Evolutionary conservation across 2,113 vertebrate species (phyloP).

Genomic region (Gymnobelideus leadbeateri): DNA sequence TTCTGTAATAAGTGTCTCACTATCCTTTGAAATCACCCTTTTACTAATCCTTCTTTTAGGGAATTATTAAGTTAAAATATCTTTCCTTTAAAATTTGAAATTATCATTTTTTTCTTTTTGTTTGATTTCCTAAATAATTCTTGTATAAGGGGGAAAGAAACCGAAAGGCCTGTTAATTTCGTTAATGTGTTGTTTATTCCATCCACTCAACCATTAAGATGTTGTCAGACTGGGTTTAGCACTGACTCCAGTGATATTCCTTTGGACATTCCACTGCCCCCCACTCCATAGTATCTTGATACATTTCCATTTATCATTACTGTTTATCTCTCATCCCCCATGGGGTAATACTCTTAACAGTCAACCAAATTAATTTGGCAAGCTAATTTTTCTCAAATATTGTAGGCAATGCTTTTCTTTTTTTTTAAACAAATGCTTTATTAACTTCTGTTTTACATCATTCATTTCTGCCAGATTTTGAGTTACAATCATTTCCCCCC

Average conservation of each 20-base stretch:
- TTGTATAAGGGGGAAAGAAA: slow-evolving; percentile 2
- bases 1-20: neutral
- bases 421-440: no score
- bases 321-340: slow-evolving; percentile 43
- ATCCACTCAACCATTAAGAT: neutral
- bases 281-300: neutral
- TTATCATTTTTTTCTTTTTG: neutral
- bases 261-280: slow-evolving; percentile 39
- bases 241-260: slow-evolving; percentile 59
- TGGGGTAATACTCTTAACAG: slow-evolving; percentile 39
- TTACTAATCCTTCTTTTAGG: neutral
- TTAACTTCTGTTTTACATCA: no score
- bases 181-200: slow-evolving; percentile 15
- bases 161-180: neutral
- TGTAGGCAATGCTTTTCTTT: neutral
- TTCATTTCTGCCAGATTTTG: no score
- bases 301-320: slow-evolving; percentile 60
- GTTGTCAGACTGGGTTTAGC: slow-evolving; percentile 43
- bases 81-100: neutral
- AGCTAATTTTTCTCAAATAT: slow-evolving; percentile 48
- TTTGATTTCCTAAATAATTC: neutral
- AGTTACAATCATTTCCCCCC: no score
- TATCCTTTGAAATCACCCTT: slow-evolving; percentile 5
- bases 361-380: slow-evolving; percentile 58
- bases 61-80: neutral